Base-by-base conservation (phyloP, 2,888 invertebrate species). In the Philopedon plagiatum region DNA sequence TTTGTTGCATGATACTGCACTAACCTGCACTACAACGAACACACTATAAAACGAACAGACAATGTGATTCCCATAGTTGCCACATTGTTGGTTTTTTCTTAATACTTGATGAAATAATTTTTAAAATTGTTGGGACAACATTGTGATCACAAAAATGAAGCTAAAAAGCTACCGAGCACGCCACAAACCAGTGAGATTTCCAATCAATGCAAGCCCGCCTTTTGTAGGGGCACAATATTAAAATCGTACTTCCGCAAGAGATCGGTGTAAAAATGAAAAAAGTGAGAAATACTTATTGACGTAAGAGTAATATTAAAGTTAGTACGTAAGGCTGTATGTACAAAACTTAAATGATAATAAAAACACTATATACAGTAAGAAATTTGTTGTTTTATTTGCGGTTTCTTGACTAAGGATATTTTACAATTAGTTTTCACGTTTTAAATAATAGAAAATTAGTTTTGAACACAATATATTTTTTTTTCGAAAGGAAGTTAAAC, bases 121-220 rank as follows among this genome's bases (percentile, higher is more conserved):
- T n/a, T n/a, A n/a, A n/a, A n/a, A n/a, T n/a, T n/a, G n/a, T n/a
- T n/a, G n/a, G n/a, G n/a, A n/a, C n/a, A n/a, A n/a, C n/a, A n/a
- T n/a, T n/a, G n/a, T n/a, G n/a, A n/a, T n/a, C n/a, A n/a, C n/a
- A n/a, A n/a, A n/a, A n/a, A n/a, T n/a, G n/a, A n/a, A 11, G n/a
- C 13, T 5, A 49, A 49, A 49, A 21, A 21, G 49, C 5, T 11
- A 5, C 26, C 26, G 46, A 37, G n/a, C 57, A 19, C n/a, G 11
- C 51, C 15, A 46, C 15, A 54, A 41, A 19, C 9, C 63, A 68
- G 73, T 73, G 73, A 73, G 62, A 72, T 67, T 67, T 67, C 41
- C 21, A 68, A 73, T 68, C 73, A 73, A 73, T 73, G 73, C 73
- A 73, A 73, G 73, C 73, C 73, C 73, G 68, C 44, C 29, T 69